These are phyloP conservation scores for Oreocharis arfaki DNA, from an alignment of 2,113 vertebrate genomes.

Conservation along the genomic window DNA sequence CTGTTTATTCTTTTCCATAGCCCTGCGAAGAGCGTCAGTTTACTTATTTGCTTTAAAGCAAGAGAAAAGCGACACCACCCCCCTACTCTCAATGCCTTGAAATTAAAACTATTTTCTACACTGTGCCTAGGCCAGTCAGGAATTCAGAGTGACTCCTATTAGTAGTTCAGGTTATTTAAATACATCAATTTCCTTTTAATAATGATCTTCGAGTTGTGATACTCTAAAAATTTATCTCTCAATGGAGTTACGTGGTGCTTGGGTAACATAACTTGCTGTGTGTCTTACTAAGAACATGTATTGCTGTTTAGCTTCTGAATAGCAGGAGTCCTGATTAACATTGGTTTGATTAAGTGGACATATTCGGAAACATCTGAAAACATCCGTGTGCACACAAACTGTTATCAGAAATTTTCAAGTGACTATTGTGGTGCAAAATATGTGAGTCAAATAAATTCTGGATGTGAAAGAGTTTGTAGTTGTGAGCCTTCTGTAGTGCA, in stretches of 20 bases:
- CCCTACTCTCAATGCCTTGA: not conserved
- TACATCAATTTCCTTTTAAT: fast-evolving
- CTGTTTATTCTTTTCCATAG: not conserved
- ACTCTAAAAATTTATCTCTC: not conserved
- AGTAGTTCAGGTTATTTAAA: not conserved
- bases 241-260: fast-evolving
- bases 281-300: fast-evolving
- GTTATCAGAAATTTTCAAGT: not conserved
- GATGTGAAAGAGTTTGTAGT: not conserved
- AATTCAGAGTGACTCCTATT: not conserved
- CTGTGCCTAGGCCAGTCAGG: not conserved
- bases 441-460: not conserved
- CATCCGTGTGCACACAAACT: not conserved
- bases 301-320: not conserved
- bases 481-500: fast-evolving
- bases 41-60: not conserved
- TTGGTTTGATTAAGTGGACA: not conserved
- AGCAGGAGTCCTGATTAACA: not conserved
- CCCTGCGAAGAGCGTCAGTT: not conserved
- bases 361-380: not conserved
- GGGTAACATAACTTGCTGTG: not conserved
- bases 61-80: not conserved
- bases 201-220: not conserved
- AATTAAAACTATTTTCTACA: fast-evolving
- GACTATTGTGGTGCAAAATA: not conserved